Percentiles rank a stretch among this genome's conserved stretches.
These are phyloP conservation scores for Drosophila macrothrix DNA, from an alignment of 2,888 invertebrate species.

Conservation along the genomic window DNA sequence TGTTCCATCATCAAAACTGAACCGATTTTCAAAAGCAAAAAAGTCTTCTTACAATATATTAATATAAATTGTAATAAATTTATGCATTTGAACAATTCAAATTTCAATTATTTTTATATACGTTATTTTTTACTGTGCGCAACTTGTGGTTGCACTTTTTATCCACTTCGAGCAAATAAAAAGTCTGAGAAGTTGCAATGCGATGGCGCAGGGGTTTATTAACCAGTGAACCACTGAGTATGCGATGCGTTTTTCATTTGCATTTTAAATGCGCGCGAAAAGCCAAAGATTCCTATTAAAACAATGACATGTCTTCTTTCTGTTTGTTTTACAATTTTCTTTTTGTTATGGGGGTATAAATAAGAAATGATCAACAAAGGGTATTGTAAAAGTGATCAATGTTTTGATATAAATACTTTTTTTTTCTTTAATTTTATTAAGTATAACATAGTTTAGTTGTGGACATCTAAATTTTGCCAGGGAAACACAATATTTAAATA, in stretches of 20 bases:
- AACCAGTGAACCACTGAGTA: conserved; percentile 47
- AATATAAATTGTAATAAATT: neutral
- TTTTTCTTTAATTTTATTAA: too few species aligned
- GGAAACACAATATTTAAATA: neutral
- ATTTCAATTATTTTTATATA: neutral
- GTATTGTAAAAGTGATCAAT: neutral
- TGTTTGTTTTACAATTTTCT: conserved; percentile 34
- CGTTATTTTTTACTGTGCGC: neutral
- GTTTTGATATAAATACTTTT: neutral
- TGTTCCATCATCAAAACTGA: neutral
- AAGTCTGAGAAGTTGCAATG: neutral
- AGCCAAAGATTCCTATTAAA: conserved; percentile 43
- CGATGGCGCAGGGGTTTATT: conserved; percentile 24
- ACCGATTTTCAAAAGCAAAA: neutral
- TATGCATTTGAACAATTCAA: neutral
- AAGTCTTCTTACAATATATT: too few species aligned
- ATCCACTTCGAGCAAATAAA: neutral
- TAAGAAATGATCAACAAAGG: neutral
- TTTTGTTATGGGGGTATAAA: conserved; percentile 8
- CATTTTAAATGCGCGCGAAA: conserved; percentile 33
- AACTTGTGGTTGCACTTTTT: neutral
- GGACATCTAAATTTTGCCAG: neutral
- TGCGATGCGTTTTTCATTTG: conserved; percentile 42
- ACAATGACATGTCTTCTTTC: conserved; percentile 46
- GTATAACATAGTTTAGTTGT: neutral